These are phyloP conservation scores for Otolemur crassicaudatus DNA, from an alignment of 2,797 vertebrate species.

Conservation along the genomic window DNA sequence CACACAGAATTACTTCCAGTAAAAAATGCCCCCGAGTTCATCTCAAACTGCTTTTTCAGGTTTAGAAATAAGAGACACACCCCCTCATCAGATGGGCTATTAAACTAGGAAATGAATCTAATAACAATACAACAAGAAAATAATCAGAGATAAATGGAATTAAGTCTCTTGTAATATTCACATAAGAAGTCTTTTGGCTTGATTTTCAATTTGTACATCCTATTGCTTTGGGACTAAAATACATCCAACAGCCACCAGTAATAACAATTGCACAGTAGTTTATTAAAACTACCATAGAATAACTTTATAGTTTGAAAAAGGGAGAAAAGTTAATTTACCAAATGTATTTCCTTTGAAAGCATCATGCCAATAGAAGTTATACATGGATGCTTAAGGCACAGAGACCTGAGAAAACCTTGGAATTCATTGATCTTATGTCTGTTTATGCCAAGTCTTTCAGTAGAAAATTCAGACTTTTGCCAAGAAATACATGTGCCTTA, in stretches of 20 bases:
- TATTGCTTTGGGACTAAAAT: slow-evolving; percentile 85
- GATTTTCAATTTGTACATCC: slow-evolving; percentile 83
- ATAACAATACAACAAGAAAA: slow-evolving; percentile 79
- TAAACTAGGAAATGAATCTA: slow-evolving; percentile 75
- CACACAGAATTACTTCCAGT: slow-evolving; percentile 85
- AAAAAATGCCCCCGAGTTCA: slow-evolving; percentile 81
- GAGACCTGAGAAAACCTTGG: slow-evolving; percentile 82
- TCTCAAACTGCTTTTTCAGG: slow-evolving; percentile 75
- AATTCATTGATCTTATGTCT: slow-evolving; percentile 82
- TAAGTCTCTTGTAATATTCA: slow-evolving; percentile 79
- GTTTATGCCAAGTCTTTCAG: slow-evolving; percentile 80
- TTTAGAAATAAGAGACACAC: slow-evolving; percentile 56
- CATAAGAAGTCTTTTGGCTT: slow-evolving; percentile 64
- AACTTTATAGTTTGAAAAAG: slow-evolving; percentile 84
- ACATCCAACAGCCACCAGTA: slow-evolving; percentile 85
- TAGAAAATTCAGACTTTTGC: slow-evolving; percentile 80
- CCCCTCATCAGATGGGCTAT: slow-evolving; percentile 71
- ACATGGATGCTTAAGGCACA: slow-evolving; percentile 76
- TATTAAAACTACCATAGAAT: slow-evolving; percentile 79
- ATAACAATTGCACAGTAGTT: slow-evolving; percentile 80
- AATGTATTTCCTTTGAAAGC: slow-evolving; percentile 80
- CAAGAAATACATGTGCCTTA: slow-evolving; percentile 84
- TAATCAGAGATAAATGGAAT: slow-evolving; percentile 76
- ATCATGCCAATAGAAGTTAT: slow-evolving; percentile 82
- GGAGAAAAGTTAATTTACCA: slow-evolving; percentile 83